Evolutionary conservation across 2,113 vertebrate species (phyloP), one percentile per base, ranked within the genome.

Genomic region (Capra hircus): DNA sequence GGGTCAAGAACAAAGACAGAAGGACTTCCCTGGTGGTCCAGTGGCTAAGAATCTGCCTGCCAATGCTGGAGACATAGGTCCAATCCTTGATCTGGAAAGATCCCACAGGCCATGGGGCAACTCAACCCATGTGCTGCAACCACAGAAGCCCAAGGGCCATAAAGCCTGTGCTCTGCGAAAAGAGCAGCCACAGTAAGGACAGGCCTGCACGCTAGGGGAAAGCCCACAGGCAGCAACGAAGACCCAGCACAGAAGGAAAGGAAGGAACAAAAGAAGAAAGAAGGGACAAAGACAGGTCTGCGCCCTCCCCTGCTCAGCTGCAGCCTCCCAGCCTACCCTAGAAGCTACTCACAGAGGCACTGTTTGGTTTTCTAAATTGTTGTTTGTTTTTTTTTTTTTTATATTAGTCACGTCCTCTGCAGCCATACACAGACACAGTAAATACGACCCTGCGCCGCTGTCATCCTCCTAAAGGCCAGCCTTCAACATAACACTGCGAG

Each of bases 391-490:
- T 40, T 59, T 59, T 88, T 50, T 48, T 48, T 48, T 48, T 12
- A 36, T 80, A 86, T 45, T 27, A 57, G 36, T n/a, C 45, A 7
- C 25, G 45, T 36, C 30, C 93, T 59, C 88, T 89, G 92, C 71
- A 93, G 93, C 77, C 77, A 91, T 4, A 16, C 60, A 6, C 3
- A 80, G 80, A 6, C 3, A 53, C 59, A 74, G 57, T 92, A 74
- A 83, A 71, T 13, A 90, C 0, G 57, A 77, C 10, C 11, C 88
- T 84, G 62, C 3, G 21, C 27, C 55, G 59, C 28, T 30, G 50
- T 30, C 82, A 94, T 93, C 43, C 87, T 85, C 95, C 80, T 84
- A 85, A 97, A 92, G 89, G 93, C 84, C 83, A 96, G 85, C 81
- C 91, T 93, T 87, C 48, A 62, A 74, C 40, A 27, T 11, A 62